Conservation (phyloP, 2,797 vertebrate species). For the Telmatherina bonti region DNA sequence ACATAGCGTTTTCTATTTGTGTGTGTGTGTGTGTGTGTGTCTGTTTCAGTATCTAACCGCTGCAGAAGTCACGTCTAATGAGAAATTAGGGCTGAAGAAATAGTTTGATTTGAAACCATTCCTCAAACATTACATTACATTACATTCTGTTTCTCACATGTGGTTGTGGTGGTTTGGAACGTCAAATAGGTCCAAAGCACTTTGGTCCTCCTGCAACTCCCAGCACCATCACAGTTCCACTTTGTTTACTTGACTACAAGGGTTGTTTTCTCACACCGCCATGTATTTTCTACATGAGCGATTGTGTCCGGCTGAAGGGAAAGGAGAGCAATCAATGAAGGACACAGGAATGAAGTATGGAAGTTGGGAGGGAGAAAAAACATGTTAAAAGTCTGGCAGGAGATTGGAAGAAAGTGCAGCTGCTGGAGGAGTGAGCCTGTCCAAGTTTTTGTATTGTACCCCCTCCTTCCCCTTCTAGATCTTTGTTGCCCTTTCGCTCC, state of each 20-base stretch:
- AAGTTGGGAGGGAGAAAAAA: slow-evolving; percentile 68
- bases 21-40: not conserved
- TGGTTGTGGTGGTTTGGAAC: slow-evolving; percentile 43
- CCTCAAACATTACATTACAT: slow-evolving; percentile 11
- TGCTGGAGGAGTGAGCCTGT: slow-evolving; percentile 66
- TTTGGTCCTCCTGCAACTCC: slow-evolving; percentile 9
- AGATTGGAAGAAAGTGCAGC: slow-evolving; percentile 77
- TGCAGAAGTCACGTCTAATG: slow-evolving; percentile 24
- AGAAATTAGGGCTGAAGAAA: slow-evolving; percentile 30
- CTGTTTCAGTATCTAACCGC: not conserved
- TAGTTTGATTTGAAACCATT: slow-evolving; percentile 37
- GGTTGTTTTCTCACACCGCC: slow-evolving; percentile 57
- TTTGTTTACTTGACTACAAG: slow-evolving; percentile 66
- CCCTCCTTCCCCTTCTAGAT: slow-evolving; percentile 5
- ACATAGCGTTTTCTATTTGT: too few species aligned
- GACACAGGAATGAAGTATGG: slow-evolving; percentile 65
- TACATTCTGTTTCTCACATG: slow-evolving; percentile 23
- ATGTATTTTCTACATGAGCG: slow-evolving; percentile 57
- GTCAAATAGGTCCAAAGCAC: slow-evolving; percentile 29
- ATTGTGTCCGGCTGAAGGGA: slow-evolving; percentile 60
- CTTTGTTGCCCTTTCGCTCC: slow-evolving; percentile 60
- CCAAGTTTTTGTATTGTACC: slow-evolving; percentile 55
- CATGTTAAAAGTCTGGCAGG: slow-evolving; percentile 68
- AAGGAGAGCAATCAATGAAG: slow-evolving; percentile 61
- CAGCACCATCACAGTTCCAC: slow-evolving; percentile 57